Base-by-base conservation (phyloP, 1,140 invertebrate species). In the Monochamus saltuarius region DNA sequence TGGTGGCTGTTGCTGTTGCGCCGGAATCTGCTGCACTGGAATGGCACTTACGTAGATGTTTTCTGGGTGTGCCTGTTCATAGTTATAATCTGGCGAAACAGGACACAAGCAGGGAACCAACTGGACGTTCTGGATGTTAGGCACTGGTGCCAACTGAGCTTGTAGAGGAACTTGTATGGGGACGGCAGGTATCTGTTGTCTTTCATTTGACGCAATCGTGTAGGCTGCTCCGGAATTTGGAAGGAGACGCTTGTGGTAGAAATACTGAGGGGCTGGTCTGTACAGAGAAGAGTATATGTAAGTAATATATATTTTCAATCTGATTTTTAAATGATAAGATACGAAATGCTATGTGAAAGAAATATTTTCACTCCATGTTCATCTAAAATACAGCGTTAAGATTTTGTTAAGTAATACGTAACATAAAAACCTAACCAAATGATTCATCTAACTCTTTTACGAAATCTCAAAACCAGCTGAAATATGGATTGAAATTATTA, bases 31-130 rank as follows among this genome's bases (percentile, higher is more conserved):
- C 19, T 59, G 57, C 2, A 46, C 39, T 36, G 34, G 19, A 14
- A 36, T n/a, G 16, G 35, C 17, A n/a, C 22, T 29, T 6, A 38
- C n/a, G 13, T 49, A 38, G 10, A 38, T n/a, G 19, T 60, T 65
- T 56, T 61, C 56, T 49, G 14, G 13, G n/a, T 65, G 53, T 4
- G 49, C 37, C 37, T 19, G 29, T n/a, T 58, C 53, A 16, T 68
- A 62, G 2, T 53, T 4, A 47, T 59, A 66, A 19, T 69, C 65
- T 29, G 64, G 59, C 17, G 38, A 56, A 0, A 69, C 62, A 7
- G 81, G 81, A 64, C 81, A 83, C 76, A 82, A 79, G 63, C 81
- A 83, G 0, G 81, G 81, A 1, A 83, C 80, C 1, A 83, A 64
- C 61, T 83, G 80, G 0, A 83, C 80, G 43, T 72, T 68, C 57